A percentile compares a stretch with the other conserved stretches of the same genome.
phyloP scores from a whole-genome alignment of 2,113 vertebrate species.

The Pterocles orientalis region DNA sequence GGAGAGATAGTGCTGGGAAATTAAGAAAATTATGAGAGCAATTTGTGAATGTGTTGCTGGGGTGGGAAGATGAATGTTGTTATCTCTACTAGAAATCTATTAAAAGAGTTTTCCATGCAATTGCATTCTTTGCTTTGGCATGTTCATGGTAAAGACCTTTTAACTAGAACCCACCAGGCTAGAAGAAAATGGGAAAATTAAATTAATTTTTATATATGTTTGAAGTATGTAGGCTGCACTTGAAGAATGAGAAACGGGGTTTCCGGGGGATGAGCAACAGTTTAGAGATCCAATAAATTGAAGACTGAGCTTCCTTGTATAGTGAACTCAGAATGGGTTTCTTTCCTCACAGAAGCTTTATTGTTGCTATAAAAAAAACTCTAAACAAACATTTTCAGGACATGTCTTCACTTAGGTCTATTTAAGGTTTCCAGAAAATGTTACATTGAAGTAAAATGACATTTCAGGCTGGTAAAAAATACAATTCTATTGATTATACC shows the following conservation, averaged over 20 bases:
- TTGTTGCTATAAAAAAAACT: not conserved
- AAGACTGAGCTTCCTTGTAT: not conserved
- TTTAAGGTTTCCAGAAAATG: not conserved
- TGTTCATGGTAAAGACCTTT: not conserved
- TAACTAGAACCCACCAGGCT: not conserved
- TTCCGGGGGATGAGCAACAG: not conserved
- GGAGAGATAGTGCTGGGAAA: not conserved
- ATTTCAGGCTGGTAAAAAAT: conserved; percentile 3
- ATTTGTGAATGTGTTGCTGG: not conserved
- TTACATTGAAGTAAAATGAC: not conserved
- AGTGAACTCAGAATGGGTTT: not conserved
- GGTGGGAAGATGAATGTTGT: not conserved
- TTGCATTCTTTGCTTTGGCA: not conserved
- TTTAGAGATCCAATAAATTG: not conserved
- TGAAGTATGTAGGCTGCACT: not conserved
- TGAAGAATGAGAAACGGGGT: not conserved
- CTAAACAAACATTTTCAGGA: not conserved
- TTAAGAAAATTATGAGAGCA: not conserved
- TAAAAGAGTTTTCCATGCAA: not conserved
- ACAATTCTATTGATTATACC: not conserved
- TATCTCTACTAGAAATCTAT: not conserved
- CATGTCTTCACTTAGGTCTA: not conserved
- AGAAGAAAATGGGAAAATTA: not conserved
- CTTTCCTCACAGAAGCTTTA: not conserved
- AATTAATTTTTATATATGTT: not conserved